Evolutionary conservation across 37 sponge, comb jelly and placozoan genomes (phyloP), one percentile per base, ranked within the genome.

Genomic region (Cladorhizidae sp.): DNA sequence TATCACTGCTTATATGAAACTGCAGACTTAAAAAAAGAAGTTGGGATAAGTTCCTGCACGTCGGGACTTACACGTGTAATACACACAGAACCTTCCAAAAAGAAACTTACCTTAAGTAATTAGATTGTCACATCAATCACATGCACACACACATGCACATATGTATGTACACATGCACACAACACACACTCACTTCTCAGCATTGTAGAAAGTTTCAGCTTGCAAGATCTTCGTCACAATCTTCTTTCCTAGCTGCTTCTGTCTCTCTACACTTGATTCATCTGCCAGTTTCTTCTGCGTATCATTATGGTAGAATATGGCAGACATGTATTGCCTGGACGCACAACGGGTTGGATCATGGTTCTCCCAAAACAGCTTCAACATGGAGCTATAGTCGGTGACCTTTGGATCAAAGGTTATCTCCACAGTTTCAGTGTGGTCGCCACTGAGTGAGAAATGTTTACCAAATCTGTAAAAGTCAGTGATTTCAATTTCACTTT

Each of bases 291-390:
- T 50, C 65, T 87, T 86, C 85, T 97, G 98, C 39, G 92, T 84
- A 18, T 80, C 83, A 45, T 68, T 49, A 82, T 97, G 98, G 61
- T 92, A 97, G 83, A 94, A 97, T 31, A 97, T 92, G 76, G 95
- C 98, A 0, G 98, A 97, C 98, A 97, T 97, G 80, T 97, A 97
- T 67, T 97, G 98, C n/a, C 95, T 82, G 31, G 90, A 87, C 54
- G 80, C 82, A 55, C 91, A 88, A 59, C 87, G 80, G 28, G 98
- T 97, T 18, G 95, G 83, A 72, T 92, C 82, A 80, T 97, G 98
- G 68, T 89, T 87, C 43, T 71, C 69, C 98, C 98, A 97, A 67
- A 97, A 97, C 82, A 92, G 62, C 72, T 91, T 91, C n/a, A 97
- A 86, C 54, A 97, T 54, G 14, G 86, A 61, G 2, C 57, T 43